Conservation (phyloP, 2,797 vertebrate genomes). For the Potorous gilbertii region DNA sequence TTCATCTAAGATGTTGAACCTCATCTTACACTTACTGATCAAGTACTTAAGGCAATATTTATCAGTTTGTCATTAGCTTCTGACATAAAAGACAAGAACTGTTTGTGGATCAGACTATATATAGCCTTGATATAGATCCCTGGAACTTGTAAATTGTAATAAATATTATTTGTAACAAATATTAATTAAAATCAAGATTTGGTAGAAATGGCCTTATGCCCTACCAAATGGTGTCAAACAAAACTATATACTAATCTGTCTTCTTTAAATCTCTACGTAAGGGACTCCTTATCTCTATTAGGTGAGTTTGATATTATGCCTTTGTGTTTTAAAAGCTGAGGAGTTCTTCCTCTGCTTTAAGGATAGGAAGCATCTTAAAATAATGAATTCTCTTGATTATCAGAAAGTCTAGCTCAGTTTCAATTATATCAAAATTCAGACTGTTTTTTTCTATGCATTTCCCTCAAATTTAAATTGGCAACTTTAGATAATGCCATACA, state of each 20-base stretch:
- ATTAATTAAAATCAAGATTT: not conserved
- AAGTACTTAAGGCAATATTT: not conserved
- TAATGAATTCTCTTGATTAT: not conserved
- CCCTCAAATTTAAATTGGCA: not conserved
- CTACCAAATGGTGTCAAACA: not conserved
- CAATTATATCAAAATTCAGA: not conserved
- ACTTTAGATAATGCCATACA: not conserved
- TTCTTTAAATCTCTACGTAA: not conserved
- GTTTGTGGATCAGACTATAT: not conserved
- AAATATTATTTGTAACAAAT: not conserved
- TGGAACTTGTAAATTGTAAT: not conserved
- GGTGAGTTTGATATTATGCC: not conserved
- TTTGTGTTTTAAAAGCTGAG: not conserved
- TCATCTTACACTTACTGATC: not conserved
- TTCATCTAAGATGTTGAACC: not conserved
- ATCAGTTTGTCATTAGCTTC: not conserved
- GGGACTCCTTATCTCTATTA: not conserved
- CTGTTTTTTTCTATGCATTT: not conserved
- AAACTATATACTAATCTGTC: not conserved
- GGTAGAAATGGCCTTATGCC: not conserved
- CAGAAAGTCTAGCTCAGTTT: not conserved
- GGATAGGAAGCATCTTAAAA: conserved; percentile 11
- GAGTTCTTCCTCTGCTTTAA: not conserved
- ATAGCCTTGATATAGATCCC: not conserved
- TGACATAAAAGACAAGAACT: not conserved